phyloP scores from a whole-genome alignment of 2,888 invertebrate species.

The Zaprionus lineosus region DNA sequence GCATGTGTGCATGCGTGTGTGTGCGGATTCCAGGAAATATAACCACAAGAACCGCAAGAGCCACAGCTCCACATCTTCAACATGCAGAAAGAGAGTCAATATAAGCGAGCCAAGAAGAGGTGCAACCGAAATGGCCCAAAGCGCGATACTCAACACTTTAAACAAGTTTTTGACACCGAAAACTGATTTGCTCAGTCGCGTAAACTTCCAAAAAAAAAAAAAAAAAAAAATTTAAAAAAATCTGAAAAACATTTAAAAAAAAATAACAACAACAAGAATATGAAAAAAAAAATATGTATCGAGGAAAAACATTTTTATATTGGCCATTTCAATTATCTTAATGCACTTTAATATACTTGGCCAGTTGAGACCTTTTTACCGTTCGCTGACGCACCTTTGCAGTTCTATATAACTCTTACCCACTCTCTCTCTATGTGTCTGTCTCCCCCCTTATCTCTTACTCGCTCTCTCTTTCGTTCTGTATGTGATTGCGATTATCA shows the following conservation, averaged over 20 bases:
- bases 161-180: slow-evolving; percentile 74
- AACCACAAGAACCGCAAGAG: slow-evolving; percentile 9
- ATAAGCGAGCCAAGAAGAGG: background rate
- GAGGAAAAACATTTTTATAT: slow-evolving; percentile 77
- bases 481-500: slow-evolving; percentile 78
- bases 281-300: slow-evolving; percentile 35
- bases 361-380: slow-evolving; percentile 64
- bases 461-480: background rate
- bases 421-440: background rate
- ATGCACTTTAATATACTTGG: slow-evolving; percentile 75
- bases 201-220: slow-evolving; percentile 8
- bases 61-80: slow-evolving; percentile 29
- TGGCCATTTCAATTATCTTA: slow-evolving; percentile 81
- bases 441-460: background rate
- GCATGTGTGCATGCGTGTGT: too few species aligned
- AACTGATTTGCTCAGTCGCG: slow-evolving; percentile 34
- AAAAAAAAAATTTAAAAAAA: slow-evolving; percentile 7
- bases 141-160: slow-evolving; percentile 76
- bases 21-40: slow-evolving; percentile 27
- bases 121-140: slow-evolving; percentile 67
- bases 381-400: slow-evolving; percentile 57
- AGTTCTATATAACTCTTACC: too few species aligned
- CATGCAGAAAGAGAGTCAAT: too few species aligned
- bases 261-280: slow-evolving; percentile 4
- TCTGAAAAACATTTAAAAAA: slow-evolving; percentile 1